These are phyloP conservation scores for Oxytorus armatus DNA, from an alignment of 2,888 invertebrate species.

Conservation along the genomic window DNA sequence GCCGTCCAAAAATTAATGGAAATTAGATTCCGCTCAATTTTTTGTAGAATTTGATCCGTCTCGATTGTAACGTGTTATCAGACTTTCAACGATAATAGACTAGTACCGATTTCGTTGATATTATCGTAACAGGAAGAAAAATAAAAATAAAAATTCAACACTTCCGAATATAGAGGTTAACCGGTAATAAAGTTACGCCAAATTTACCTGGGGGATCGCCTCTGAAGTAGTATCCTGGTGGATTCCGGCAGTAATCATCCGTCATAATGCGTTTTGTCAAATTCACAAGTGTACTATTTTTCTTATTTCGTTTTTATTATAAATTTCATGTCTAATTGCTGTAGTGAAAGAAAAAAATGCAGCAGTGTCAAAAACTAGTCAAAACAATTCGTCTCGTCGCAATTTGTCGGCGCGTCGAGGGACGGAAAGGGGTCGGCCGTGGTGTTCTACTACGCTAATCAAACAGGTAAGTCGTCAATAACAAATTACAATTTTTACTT, in stretches of 20 bases:
- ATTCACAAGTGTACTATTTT: background rate
- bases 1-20: no score
- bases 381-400: constrained; percentile 13
- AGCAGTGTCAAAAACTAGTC: constrained; percentile 23
- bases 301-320: constrained; percentile 1
- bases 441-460: constrained; percentile 29
- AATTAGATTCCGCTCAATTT: no score
- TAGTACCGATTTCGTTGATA: no score
- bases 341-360: constrained; percentile 3
- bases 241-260: background rate
- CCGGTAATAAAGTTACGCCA: background rate
- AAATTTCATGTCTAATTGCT: constrained; percentile 13
- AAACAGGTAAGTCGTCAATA: constrained; percentile 18
- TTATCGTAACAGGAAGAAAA: no score
- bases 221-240: constrained; percentile 31
- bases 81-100: no score
- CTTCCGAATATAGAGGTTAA: background rate
- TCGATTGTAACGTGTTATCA: no score
- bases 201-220: background rate
- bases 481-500: constrained; percentile 1
- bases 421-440: background rate
- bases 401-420: background rate
- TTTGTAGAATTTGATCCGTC: no score
- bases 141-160: background rate
- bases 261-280: constrained; percentile 20